A percentile compares a stretch with the other conserved stretches of the same genome.
Conservation (phyloP, 1,140 invertebrate species). For the Arctopsyche grandis region DNA sequence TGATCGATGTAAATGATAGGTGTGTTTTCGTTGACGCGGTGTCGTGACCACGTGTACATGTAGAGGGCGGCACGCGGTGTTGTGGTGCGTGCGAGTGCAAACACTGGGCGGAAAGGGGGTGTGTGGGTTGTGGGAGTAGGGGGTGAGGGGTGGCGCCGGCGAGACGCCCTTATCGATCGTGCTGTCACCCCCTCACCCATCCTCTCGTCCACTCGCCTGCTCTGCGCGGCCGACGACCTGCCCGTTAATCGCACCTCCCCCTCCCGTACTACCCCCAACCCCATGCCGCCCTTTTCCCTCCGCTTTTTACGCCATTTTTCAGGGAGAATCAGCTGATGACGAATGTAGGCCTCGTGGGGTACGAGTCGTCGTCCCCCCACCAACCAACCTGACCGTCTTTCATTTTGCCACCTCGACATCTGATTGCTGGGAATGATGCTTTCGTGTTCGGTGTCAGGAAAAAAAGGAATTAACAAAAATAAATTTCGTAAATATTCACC, state of each 20-base stretch:
- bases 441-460: too few relatives aligned
- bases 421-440: too few relatives aligned
- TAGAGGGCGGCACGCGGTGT: too few relatives aligned
- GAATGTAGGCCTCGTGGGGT: constrained; percentile 32
- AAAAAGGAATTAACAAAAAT: too few relatives aligned
- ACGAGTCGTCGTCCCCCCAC: not conserved
- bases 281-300: not conserved
- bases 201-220: constrained; percentile 25
- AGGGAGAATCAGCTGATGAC: constrained; percentile 31
- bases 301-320: not conserved
- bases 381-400: too few relatives aligned
- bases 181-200: constrained; percentile 53
- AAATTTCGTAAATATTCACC: too few relatives aligned
- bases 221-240: constrained; percentile 24
- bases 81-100: too few relatives aligned
- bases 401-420: too few relatives aligned
- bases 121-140: not conserved
- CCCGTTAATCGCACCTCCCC: not conserved
- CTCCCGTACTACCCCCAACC: not conserved
- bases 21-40: too few relatives aligned
- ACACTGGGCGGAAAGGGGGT: constrained; percentile 4
- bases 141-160: constrained; percentile 42
- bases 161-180: constrained; percentile 58
- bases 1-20: too few relatives aligned
- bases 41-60: too few relatives aligned